phyloP scores from a whole-genome alignment of 2,797 vertebrate species.

The Tokudaia tokunoshimensis region DNA sequence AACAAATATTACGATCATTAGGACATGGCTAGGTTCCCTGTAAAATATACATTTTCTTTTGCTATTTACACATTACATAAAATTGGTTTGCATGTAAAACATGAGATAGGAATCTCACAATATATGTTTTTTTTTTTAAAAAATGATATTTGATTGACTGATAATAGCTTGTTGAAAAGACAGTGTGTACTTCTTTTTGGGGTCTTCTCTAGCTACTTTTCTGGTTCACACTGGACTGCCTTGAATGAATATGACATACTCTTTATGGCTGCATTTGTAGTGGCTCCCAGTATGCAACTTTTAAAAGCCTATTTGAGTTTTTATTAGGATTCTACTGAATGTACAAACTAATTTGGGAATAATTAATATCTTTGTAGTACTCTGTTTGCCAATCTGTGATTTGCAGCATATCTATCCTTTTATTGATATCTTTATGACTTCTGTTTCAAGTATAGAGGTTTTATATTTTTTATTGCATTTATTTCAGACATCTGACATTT shows the following conservation, averaged over 20 bases:
- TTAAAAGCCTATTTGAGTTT: neutral
- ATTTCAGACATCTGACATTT: slow-evolving; percentile 25
- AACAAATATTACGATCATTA: neutral
- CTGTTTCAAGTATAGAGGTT: slow-evolving; percentile 26
- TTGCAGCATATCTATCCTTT: slow-evolving; percentile 1
- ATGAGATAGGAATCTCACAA: neutral
- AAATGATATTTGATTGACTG: slow-evolving; percentile 25
- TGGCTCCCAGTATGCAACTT: neutral
- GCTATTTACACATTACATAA: neutral
- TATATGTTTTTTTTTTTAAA: neutral
- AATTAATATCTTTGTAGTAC: slow-evolving; percentile 24
- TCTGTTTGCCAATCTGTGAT: neutral
- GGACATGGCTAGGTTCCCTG: neutral
- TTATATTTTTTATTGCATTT: slow-evolving; percentile 44
- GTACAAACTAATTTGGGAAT: slow-evolving; percentile 3
- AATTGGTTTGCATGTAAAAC: neutral
- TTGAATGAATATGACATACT: neutral
- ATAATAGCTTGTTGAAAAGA: slow-evolving; percentile 52
- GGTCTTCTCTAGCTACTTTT: slow-evolving; percentile 28
- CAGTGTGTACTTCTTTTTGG: neutral
- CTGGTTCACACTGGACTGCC: slow-evolving; percentile 6
- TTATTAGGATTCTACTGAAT: neutral
- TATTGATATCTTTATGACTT: slow-evolving; percentile 12
- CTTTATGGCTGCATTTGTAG: slow-evolving; percentile 35
- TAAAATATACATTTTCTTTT: neutral